Base-by-base conservation (phyloP, 2,888 invertebrate genomes). In the Ceramica pisi region DNA sequence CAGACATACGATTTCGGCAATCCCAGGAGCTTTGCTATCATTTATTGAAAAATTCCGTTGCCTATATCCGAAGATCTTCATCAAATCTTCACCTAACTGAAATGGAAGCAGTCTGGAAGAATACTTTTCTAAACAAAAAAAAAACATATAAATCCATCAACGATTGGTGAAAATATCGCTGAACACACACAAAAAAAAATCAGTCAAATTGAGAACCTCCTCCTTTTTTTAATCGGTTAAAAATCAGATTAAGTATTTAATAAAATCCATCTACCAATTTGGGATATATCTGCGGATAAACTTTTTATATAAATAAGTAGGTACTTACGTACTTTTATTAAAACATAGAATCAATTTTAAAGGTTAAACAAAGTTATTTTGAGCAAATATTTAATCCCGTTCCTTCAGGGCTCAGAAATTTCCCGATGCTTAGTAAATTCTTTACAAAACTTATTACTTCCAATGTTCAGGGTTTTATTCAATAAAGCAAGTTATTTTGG, bases 301-400 rank as follows among this genome's bases (percentile, higher is more conserved):
- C 4, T 56, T 51, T 50, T 31, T 16, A 50, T 44, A 63, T 59
- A 75, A 44, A 19, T 46, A 65, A 53, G 35, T 53, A 50, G 21
- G 21, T 55, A 51, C 51, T 59, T 44, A 26, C 21, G 10, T 64
- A 60, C n/a, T 71, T 67, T 81, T 70, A 71, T 67, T 71, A 82
- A 73, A 74, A 79, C 26, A 53, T 44, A 35, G 51, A 71, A 79
- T 82, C 51, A 48, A 75, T 71, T 60, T 78, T 73, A 68, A 67
- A 79, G 61, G 70, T 68, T 70, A 72, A 71, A 79, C 59, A 71
- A 81, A 78, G 59, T 75, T 70, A 75, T 82, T 82, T 63, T 53
- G 51, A 67, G 55, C 53, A 76, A 82, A 82, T 76, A 82, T 75
- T 81, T 73, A 70, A 82, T 82, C 80, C 51, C 21, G 67, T 60